These are phyloP conservation scores for Leucania comma DNA, from an alignment of 2,888 invertebrate species.

Conservation along the genomic window DNA sequence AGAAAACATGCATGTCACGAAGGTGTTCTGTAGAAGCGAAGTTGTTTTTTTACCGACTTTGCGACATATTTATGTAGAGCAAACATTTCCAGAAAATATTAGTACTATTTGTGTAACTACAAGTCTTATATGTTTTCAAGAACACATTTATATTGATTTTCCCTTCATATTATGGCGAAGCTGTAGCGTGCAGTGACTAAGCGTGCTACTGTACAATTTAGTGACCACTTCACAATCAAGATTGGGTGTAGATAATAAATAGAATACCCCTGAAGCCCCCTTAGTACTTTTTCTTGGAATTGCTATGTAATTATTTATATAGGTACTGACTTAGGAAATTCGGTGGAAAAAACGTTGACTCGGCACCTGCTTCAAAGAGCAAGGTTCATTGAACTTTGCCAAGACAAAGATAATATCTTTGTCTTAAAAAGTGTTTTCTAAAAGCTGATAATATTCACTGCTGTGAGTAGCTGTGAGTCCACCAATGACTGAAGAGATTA, in stretches of 20 bases:
- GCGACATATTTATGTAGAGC: conserved; percentile 10
- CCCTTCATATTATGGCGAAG: conserved; percentile 16
- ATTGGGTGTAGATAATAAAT: conserved; percentile 59
- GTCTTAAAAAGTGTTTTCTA: no score
- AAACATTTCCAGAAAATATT: conserved; percentile 1
- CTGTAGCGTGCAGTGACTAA: conserved; percentile 65
- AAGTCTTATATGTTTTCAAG: conserved; percentile 32
- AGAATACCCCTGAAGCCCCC: conserved; percentile 52
- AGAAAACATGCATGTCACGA: conserved; percentile 21
- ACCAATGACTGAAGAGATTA: no score
- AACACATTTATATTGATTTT: conserved; percentile 46
- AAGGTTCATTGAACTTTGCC: conserved; percentile 5
- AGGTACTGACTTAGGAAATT: conserved; percentile 15
- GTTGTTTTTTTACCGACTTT: conserved; percentile 17
- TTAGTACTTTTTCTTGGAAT: conserved; percentile 27
- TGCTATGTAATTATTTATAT: conserved; percentile 18
- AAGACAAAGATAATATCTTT: background rate
- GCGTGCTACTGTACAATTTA: conserved; percentile 70
- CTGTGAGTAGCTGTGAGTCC: no score
- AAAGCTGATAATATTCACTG: background rate
- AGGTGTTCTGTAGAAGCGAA: background rate
- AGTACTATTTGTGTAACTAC: conserved; percentile 29
- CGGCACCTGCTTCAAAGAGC: background rate
- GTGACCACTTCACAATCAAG: conserved; percentile 55
- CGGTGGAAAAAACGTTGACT: conserved; percentile 1